Evolutionary conservation across 2,113 vertebrate species (phyloP), one percentile per base, ranked within the genome.

Genomic region (Tychaedon coryphoeus): DNA sequence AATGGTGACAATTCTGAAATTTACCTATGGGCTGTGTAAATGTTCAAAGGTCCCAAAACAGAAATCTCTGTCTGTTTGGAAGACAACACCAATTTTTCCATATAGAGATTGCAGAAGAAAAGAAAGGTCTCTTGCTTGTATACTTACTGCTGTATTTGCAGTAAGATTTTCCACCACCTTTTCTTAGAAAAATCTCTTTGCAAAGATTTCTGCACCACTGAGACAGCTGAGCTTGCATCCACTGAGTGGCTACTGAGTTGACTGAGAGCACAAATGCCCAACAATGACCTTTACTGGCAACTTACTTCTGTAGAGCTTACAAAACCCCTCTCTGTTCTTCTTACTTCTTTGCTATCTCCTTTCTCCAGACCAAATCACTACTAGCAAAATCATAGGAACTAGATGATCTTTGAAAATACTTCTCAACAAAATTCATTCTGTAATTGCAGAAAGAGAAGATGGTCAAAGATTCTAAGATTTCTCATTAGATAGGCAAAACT

Each of bases 21-120:
- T 98, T 98, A 97, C 96, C 88, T 83, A 85, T 81, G 79, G 15
- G 45, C 70, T 96, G 85, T 97, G 97, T 97, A 98, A 98, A 98
- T 97, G 89, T 97, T 97, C 97, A 96, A 77, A 94, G 84, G 91
- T 93, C 81, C 96, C 95, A 90, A 83, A 89, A 82, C 53, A 97
- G 82, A 85, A 95, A 93, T 93, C 53, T 92, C 50, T 48, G 10
- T 66, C 45, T 90, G 38, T 96, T 95, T 95, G 91, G 25, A 71
- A 90, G 89, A 93, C 74, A 92, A 66, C 34, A 91, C 13, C 75
- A 92, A 71, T 95, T 93, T n/a, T 85, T 82, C 22, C 38, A 14
- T 50, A 80, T 28, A 89, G 47, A 78, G n/a, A 93, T 69, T 82
- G 48, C 57, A 89, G 23, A 88, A 65, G 45, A 84, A 74, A 87